Evolutionary conservation across 2,888 invertebrate species (phyloP), one percentile per base, ranked within the genome.

Genomic region (Fabriciana adippe): DNA sequence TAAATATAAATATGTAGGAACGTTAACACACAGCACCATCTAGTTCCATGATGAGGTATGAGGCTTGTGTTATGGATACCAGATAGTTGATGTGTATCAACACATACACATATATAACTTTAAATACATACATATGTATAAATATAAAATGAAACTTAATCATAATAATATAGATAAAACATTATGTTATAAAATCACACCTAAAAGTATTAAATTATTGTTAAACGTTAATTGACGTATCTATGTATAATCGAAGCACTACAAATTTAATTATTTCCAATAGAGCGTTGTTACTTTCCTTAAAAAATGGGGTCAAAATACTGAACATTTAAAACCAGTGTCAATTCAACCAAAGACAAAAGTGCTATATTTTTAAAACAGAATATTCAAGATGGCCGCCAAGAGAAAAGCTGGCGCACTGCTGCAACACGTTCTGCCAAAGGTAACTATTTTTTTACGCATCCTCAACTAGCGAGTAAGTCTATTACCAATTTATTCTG

Each of bases 341-440:
- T 71, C 72, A 79, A 80, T 78, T 75, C 75, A 79, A 86, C 86
- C 88, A 88, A 89, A 89, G 86, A 88, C 85, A 82, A 83, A 72
- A 85, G 86, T 87, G 87, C 84, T 86, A 87, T 86, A 86, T 81
- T 82, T 83, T 79, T 79, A 82, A 81, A 78, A 78, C 80, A 77
- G 79, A 83, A 82, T 78, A 60, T 72, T 68, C 82, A 90, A 89
- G 85, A 95, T 95, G 95, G 95, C 95, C 76, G 95, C 95, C 77
- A 95, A 95, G 92, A 94, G 95, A 88, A 95, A 95, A 93, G 94
- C 95, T 84, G 95, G 95, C 79, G 95, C 95, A 79, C 93, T 95
- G 82, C 95, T 95, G 79, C 95, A 95, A 91, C 95, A 95, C 89
- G 93, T 93, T 78, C 85, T 93, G 80, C 93, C 93, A 84, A 93